Percentiles rank a stretch among this genome's conserved stretches.
Evolutionary conservation across 2,888 invertebrate species (phyloP).

Genomic region (Cerceris ruficornis): DNA sequence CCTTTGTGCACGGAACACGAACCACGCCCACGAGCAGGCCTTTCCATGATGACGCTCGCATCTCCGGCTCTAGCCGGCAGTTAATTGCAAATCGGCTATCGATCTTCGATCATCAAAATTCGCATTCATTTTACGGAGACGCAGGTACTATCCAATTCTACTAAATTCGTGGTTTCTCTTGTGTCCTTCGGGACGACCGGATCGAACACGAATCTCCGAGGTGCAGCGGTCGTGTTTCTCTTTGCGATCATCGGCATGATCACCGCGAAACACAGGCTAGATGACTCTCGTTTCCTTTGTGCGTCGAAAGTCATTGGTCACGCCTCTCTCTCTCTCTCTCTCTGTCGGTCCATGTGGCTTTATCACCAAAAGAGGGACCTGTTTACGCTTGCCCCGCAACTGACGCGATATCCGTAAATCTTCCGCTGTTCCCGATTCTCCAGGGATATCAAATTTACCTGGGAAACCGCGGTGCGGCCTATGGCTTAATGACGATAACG

Average conservation of each 20-base stretch:
- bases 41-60: conserved; percentile 10
- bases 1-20: conserved; percentile 47
- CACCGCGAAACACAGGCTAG: conserved; percentile 35
- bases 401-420: conserved; percentile 9
- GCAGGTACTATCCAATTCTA: conserved; percentile 25
- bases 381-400: background rate
- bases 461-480: too few species aligned
- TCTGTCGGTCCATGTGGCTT: background rate
- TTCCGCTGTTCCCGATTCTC: conserved; percentile 27
- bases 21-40: conserved; percentile 45
- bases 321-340: conserved; percentile 9
- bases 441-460: conserved; percentile 19
- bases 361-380: conserved; percentile 22
- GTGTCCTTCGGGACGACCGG: background rate
- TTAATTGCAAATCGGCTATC: conserved; percentile 55
- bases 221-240: conserved; percentile 6
- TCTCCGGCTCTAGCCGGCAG: conserved; percentile 16
- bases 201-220: conserved; percentile 12
- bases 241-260: conserved; percentile 35
- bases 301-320: conserved; percentile 36
- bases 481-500: too few species aligned
- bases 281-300: conserved; percentile 57
- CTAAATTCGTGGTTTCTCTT: background rate
- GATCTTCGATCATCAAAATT: conserved; percentile 40
- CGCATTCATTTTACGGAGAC: conserved; percentile 41